phyloP scores from a whole-genome alignment of 2,797 vertebrate genomes.

The Poliocrania exsul region DNA sequence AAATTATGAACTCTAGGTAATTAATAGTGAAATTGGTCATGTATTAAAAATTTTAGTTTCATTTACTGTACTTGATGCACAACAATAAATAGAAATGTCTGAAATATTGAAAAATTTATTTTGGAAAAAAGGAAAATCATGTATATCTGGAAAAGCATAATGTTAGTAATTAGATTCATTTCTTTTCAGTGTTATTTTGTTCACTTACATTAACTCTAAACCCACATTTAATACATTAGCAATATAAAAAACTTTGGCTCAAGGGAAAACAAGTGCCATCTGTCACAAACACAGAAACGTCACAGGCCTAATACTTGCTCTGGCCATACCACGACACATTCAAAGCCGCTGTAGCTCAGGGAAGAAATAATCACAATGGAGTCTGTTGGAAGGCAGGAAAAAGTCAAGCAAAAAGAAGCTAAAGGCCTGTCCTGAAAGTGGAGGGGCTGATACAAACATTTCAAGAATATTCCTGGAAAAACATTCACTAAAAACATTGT shows the following conservation, averaged over 20 bases:
- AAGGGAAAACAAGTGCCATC: neutral
- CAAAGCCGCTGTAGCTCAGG: neutral
- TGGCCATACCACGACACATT: neutral
- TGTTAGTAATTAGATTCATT: neutral
- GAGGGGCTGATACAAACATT: neutral
- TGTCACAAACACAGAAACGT: slow-evolving; percentile 1
- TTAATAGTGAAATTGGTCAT: neutral
- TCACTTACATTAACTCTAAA: neutral
- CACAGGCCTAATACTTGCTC: neutral
- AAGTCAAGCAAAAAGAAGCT: neutral
- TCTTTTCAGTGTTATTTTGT: neutral
- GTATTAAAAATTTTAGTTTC: neutral
- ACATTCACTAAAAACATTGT: neutral
- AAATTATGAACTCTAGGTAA: neutral
- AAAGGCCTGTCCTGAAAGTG: neutral
- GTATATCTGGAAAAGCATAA: neutral
- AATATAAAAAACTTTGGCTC: neutral
- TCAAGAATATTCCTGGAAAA: neutral
- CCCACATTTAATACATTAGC: neutral
- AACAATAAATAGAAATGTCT: neutral
- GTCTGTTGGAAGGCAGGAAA: neutral
- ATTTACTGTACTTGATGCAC: neutral
- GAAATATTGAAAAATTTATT: neutral
- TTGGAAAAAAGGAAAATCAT: neutral
- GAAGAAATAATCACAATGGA: neutral